phyloP scores from a whole-genome alignment of 1,140 invertebrate species.

The Phymorhynchus buccinoides region DNA sequence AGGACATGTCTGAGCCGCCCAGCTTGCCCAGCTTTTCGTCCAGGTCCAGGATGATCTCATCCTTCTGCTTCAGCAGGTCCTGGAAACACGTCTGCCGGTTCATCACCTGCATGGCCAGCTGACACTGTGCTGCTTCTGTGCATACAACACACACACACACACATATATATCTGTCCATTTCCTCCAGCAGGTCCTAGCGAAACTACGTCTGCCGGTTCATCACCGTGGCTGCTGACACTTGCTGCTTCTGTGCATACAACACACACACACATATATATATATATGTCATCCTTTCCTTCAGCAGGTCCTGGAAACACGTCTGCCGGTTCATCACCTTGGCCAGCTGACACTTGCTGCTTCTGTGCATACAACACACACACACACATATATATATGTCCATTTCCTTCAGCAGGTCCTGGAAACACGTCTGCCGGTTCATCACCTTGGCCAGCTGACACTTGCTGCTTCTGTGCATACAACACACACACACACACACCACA shows the following conservation, averaged over 20 bases:
- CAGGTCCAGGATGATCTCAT: constrained; percentile 66
- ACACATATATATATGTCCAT: constrained; percentile 53
- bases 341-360: constrained; percentile 72
- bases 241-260: constrained; percentile 60
- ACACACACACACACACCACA: background rate
- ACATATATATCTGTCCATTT: constrained; percentile 60
- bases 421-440: constrained; percentile 71
- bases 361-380: constrained; percentile 45
- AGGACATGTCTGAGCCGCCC: constrained; percentile 30
- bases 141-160: constrained; percentile 9
- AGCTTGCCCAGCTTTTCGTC: constrained; percentile 60
- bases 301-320: constrained; percentile 68
- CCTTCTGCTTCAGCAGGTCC: constrained; percentile 70
- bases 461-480: constrained; percentile 60
- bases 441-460: constrained; percentile 74
- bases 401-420: constrained; percentile 70
- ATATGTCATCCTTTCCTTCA: constrained; percentile 72
- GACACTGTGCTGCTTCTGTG: constrained; percentile 72
- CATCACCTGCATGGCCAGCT: constrained; percentile 72
- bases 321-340: constrained; percentile 73
- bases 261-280: background rate
- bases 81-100: constrained; percentile 72
- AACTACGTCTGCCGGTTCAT: constrained; percentile 72
- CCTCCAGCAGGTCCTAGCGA: constrained; percentile 68
- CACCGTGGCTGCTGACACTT: constrained; percentile 73